Conservation (phyloP, 2,797 vertebrate species). For the Craterocephalus amniculus region DNA sequence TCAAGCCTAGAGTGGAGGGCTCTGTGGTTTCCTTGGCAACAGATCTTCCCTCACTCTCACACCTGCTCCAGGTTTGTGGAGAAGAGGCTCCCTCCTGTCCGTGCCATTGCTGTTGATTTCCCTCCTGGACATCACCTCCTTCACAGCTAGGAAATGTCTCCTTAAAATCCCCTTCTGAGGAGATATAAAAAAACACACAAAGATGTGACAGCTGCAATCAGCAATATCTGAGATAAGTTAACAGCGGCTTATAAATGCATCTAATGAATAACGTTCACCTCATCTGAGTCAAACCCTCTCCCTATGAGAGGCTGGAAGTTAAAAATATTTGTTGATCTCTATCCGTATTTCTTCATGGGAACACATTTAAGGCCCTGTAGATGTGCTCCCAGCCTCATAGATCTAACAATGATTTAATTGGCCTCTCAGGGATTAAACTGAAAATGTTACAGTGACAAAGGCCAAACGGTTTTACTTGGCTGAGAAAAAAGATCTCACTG, state of each 20-base stretch:
- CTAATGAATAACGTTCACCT: conserved; percentile 13
- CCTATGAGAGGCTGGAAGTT: conserved; percentile 4
- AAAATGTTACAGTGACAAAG: conserved; percentile 58
- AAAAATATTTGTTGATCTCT: conserved; percentile 8
- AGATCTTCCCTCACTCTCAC: conserved; percentile 34
- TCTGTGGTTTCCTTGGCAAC: conserved; percentile 66
- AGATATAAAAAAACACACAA: not conserved
- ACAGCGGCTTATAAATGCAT: not conserved
- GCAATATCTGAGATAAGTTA: not conserved
- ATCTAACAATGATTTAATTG: conserved; percentile 66
- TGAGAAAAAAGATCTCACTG: conserved; percentile 9
- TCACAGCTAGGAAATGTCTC: conserved; percentile 23
- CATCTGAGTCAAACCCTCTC: conserved; percentile 4
- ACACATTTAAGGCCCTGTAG: conserved; percentile 29
- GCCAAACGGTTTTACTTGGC: conserved; percentile 45
- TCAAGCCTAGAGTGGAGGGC: conserved; percentile 35
- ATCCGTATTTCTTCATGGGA: conserved; percentile 11
- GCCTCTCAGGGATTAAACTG: conserved; percentile 53
- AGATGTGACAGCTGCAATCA: not conserved
- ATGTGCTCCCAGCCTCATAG: conserved; percentile 20
- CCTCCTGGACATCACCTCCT: conserved; percentile 13
- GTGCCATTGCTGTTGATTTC: conserved; percentile 26
- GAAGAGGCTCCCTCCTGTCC: conserved; percentile 30
- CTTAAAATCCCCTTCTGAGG: conserved; percentile 11
- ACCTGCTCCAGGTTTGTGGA: conserved; percentile 54